A percentile compares a stretch with the other conserved stretches of the same genome.
These are phyloP conservation scores for Spialia ferax DNA, from an alignment of 2,888 invertebrate species.

Conservation along the genomic window DNA sequence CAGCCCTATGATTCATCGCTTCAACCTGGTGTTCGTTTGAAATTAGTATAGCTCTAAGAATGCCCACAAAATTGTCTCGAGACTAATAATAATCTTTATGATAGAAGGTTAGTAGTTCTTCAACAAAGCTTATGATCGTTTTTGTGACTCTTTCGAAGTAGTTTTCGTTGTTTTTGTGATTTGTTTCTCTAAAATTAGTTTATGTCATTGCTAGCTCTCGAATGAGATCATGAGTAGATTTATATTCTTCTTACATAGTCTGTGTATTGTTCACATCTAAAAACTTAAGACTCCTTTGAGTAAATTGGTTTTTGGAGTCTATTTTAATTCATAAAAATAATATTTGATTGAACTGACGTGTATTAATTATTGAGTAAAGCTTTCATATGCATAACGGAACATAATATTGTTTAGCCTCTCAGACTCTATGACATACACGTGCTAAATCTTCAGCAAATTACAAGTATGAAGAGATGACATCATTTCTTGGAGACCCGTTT, in stretches of 20 bases:
- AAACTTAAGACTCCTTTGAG: too few relatives aligned
- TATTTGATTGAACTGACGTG: too few relatives aligned
- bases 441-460: slow-evolving; percentile 5
- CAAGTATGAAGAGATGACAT: slow-evolving; percentile 8
- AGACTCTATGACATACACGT: neutral
- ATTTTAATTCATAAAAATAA: too few relatives aligned
- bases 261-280: too few relatives aligned
- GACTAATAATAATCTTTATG: neutral
- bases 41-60: neutral
- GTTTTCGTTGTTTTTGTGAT: slow-evolving; percentile 1
- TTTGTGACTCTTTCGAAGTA: neutral
- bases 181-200: neutral
- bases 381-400: neutral
- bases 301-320: too few relatives aligned
- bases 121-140: neutral
- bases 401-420: neutral
- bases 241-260: too few relatives aligned
- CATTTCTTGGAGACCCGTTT: slow-evolving; percentile 16
- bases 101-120: neutral
- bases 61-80: neutral
- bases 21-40: neutral
- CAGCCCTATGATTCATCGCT: slow-evolving; percentile 18
- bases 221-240: too few relatives aligned
- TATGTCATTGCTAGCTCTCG: too few relatives aligned
- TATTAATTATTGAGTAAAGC: too few relatives aligned